Conservation (phyloP, 1,140 invertebrate genomes). For the Trissolcus basalis region DNA sequence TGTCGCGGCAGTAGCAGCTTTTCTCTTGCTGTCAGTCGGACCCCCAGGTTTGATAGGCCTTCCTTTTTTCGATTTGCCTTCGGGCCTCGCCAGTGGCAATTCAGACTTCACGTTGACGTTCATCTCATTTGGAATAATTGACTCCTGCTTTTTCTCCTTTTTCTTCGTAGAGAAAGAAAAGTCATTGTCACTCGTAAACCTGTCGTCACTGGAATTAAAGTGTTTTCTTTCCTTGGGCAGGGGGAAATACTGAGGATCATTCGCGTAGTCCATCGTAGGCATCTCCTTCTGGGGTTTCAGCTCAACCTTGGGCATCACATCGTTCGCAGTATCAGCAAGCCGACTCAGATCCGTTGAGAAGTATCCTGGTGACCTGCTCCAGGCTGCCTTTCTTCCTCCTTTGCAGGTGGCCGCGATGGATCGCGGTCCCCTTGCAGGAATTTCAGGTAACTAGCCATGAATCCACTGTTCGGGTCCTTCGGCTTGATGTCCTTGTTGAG, state of each 20-base stretch:
- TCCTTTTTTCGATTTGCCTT: constrained; percentile 70
- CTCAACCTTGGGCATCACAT: constrained; percentile 21
- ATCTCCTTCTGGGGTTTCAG: constrained; percentile 67
- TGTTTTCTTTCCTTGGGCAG: constrained; percentile 83
- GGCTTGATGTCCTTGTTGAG: constrained; percentile 71
- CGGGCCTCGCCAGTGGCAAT: constrained; percentile 49
- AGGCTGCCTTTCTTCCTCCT: constrained; percentile 81
- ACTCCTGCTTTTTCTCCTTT: constrained; percentile 63
- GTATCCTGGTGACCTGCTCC: constrained; percentile 77
- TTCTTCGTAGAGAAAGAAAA: constrained; percentile 77
- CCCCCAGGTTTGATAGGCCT: constrained; percentile 73
- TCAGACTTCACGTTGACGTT: constrained; percentile 60
- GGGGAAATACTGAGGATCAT: constrained; percentile 85
- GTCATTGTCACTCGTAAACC: constrained; percentile 81
- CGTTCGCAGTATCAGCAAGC: constrained; percentile 54
- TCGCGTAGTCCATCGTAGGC: constrained; percentile 72
- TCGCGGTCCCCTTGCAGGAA: constrained; percentile 89
- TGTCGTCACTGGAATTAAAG: constrained; percentile 82
- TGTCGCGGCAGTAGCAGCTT: constrained; percentile 75
- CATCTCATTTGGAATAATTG: constrained; percentile 22
- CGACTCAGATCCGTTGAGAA: constrained; percentile 63
- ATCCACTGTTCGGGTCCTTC: constrained; percentile 83
- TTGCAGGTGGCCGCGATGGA: constrained; percentile 83
- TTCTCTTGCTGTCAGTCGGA: constrained; percentile 74
- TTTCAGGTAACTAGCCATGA: constrained; percentile 90